Evolutionary conservation across 2,888 invertebrate species (phyloP).

Genomic region (Volucella bombylans): DNA sequence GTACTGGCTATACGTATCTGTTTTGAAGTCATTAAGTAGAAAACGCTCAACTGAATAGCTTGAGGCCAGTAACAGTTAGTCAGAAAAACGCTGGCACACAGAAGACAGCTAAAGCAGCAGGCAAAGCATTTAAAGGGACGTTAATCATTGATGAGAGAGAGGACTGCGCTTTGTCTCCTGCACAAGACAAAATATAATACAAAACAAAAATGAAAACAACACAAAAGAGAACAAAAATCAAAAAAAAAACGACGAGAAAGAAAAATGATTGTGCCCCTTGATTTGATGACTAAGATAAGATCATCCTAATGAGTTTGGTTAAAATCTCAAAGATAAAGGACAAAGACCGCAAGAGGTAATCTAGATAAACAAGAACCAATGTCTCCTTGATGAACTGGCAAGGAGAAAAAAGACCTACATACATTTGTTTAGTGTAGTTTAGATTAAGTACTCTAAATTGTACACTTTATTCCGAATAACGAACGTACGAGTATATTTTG

Average conservation of each 20-base stretch:
- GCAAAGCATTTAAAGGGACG: conserved; percentile 44
- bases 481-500: no score
- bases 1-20: conserved; percentile 50
- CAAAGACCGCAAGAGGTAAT: conserved; percentile 36
- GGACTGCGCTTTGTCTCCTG: conserved; percentile 49
- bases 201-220: conserved; percentile 6
- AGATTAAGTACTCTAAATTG: no score
- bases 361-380: conserved; percentile 3
- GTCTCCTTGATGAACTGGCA: no score
- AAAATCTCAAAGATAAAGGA: conserved; percentile 39
- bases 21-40: conserved; percentile 72
- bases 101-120: neutral
- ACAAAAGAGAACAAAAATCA: neutral
- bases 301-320: conserved; percentile 68
- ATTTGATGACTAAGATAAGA: conserved; percentile 70
- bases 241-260: conserved; percentile 4
- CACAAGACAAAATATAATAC: conserved; percentile 13
- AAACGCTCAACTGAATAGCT: conserved; percentile 65
- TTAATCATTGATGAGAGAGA: conserved; percentile 53
- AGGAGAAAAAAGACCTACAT: no score
- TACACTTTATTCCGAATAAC: no score
- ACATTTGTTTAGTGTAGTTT: no score
- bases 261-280: conserved; percentile 58
- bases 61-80: conserved; percentile 55
- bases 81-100: conserved; percentile 33